These are phyloP conservation scores for Hydrophis major DNA, from an alignment of 2,797 vertebrate species.

Conservation along the genomic window DNA sequence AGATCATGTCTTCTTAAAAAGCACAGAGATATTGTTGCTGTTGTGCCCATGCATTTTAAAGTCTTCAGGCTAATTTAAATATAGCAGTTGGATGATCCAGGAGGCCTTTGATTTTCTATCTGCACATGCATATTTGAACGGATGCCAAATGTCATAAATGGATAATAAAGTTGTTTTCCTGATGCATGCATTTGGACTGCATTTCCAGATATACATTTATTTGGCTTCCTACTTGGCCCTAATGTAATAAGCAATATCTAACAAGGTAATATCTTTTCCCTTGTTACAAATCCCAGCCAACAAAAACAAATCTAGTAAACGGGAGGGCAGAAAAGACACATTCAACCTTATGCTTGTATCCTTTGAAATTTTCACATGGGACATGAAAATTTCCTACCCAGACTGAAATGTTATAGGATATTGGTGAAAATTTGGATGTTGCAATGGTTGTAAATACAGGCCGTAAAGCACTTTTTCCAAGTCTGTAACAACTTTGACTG, in stretches of 20 bases:
- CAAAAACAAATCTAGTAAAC: background rate
- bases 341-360: background rate
- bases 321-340: background rate
- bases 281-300: background rate
- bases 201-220: background rate
- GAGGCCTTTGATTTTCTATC: background rate
- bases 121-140: background rate
- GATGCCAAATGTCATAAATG: background rate
- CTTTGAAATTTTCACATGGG: background rate
- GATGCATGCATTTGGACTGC: background rate
- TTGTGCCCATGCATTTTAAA: background rate
- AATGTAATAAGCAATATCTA: slow-evolving; percentile 11
- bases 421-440: background rate
- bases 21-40: background rate
- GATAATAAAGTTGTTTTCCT: background rate
- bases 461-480: background rate
- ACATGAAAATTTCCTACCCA: background rate
- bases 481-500: background rate
- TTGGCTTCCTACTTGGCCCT: background rate
- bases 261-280: background rate
- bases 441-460: background rate
- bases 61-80: background rate
- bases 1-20: background rate
- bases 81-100: background rate
- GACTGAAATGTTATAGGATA: background rate